Evolutionary conservation across 1,140 invertebrate genomes (phyloP).

Genomic region (Metopolophium dirhodum): DNA sequence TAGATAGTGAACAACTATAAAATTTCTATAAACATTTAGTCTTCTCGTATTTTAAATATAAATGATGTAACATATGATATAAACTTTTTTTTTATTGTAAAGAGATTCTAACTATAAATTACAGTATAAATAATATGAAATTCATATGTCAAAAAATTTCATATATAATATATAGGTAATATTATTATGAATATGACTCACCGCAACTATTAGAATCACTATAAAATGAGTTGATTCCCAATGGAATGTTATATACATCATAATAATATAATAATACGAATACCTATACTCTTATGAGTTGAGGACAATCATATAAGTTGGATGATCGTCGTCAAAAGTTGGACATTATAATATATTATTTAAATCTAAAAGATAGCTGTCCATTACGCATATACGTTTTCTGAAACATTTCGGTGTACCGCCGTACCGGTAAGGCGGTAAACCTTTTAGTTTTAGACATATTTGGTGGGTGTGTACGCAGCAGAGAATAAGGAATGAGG

Average conservation of each 20-base stretch:
- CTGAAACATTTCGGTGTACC: not conserved
- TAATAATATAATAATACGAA: not conserved
- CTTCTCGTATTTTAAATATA: not conserved
- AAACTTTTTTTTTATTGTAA: too few species aligned
- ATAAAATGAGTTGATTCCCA: not conserved
- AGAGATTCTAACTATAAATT: too few species aligned
- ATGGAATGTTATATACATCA: not conserved
- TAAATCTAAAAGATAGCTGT: not conserved
- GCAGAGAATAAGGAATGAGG: not conserved
- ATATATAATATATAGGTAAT: not conserved
- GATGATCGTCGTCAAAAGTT: not conserved
- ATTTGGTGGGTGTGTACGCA: not conserved
- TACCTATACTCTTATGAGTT: not conserved
- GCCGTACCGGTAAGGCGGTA: not conserved
- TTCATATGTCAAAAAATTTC: not conserved
- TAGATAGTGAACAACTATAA: not conserved
- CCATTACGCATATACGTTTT: not conserved
- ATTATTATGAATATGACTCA: not conserved
- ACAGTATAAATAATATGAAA: too few species aligned
- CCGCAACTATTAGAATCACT: not conserved
- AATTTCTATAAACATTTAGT: not conserved
- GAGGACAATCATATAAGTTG: not conserved
- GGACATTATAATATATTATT: not conserved
- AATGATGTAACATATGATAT: not conserved
- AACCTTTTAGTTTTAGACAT: slow-evolving; percentile 10